Evolutionary conservation across 2,888 invertebrate genomes (phyloP), one percentile per base, ranked within the genome.

Genomic region (Trichopoda pennipes): DNA sequence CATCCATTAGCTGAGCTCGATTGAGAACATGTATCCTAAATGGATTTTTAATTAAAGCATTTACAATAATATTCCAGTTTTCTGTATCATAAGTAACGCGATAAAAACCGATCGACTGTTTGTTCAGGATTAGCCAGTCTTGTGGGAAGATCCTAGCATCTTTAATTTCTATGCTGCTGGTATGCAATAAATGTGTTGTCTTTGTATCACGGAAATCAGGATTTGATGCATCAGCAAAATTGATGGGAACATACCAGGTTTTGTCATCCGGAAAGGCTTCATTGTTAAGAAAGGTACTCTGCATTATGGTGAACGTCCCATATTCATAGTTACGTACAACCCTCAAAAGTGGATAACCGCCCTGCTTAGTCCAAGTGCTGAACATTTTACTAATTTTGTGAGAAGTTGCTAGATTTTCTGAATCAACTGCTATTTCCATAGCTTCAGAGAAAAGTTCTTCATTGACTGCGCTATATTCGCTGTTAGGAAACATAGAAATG

Each of bases 1-100:
- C 98, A 85, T 97, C 95, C 12, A 99, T 92, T 53, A 98, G 92
- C 88, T 98, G 97, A 0, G 96, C 97, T 51, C 97, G 92, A 88
- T 97, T 97, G 69, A 95, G 94, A 0, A 94, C 92, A 84, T 95
- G 93, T 73, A 97, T 95, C 75, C 93, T 93, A 86, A 92, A 91
- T 80, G 93, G 95, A 10, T 92, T 93, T 3, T 93, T 91, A 14
- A 93, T 93, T 94, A 92, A 61, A 93, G 85, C 93, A n/a, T 93
- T 90, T 21, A 92, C 94, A 3, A 97, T 92, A 0, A 93, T 91
- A 0, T 91, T 87, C 95, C 95, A 96, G 88, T 95, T 95, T 0
- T 88, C 87, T 0, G 86, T 84, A 58, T 96, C 95, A 85, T 96
- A 96, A 87, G 95, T 94, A 6, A 95, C 94, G 86, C 95, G 92